Conservation (phyloP, 1,140 invertebrate genomes). For the Chrysopa pallens region DNA sequence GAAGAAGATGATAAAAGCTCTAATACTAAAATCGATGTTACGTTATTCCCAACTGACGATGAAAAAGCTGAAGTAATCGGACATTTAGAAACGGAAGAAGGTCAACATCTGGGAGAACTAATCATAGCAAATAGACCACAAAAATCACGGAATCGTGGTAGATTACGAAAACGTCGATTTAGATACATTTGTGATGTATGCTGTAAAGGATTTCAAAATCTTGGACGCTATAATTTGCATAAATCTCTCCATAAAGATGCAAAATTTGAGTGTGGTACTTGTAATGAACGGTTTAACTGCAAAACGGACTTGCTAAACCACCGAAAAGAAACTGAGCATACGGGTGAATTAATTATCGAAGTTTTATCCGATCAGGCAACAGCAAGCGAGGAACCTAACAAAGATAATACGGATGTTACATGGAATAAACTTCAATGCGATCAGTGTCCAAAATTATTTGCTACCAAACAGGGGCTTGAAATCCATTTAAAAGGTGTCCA, state of each 20-base stretch:
- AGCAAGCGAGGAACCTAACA: not conserved
- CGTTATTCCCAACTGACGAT: not conserved
- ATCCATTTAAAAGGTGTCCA: conserved; percentile 36
- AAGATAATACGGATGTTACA: not conserved
- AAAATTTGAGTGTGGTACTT: conserved; percentile 30
- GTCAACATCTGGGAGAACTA: conserved; percentile 35
- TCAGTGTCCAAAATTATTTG: conserved; percentile 34
- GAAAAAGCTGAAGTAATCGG: conserved; percentile 38
- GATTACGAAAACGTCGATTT: conserved; percentile 24
- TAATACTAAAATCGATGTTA: conserved; percentile 8
- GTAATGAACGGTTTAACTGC: conserved; percentile 25
- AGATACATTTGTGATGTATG: conserved; percentile 34
- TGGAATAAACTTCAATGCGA: conserved; percentile 23
- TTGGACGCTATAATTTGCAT: conserved; percentile 22
- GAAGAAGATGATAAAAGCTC: conserved; percentile 20
- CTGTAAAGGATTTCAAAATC: conserved; percentile 29
- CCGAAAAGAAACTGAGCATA: conserved; percentile 28
- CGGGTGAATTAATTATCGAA: conserved; percentile 22
- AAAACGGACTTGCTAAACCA: conserved; percentile 28
- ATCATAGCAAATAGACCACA: conserved; percentile 34
- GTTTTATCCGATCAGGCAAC: conserved; percentile 2
- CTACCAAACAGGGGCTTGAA: conserved; percentile 32
- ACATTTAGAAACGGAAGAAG: conserved; percentile 38
- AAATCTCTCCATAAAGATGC: conserved; percentile 24
- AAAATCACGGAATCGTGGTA: conserved; percentile 31